Evolutionary conservation across 2,113 vertebrate genomes (phyloP).

Genomic region (Ailurus styani): DNA sequence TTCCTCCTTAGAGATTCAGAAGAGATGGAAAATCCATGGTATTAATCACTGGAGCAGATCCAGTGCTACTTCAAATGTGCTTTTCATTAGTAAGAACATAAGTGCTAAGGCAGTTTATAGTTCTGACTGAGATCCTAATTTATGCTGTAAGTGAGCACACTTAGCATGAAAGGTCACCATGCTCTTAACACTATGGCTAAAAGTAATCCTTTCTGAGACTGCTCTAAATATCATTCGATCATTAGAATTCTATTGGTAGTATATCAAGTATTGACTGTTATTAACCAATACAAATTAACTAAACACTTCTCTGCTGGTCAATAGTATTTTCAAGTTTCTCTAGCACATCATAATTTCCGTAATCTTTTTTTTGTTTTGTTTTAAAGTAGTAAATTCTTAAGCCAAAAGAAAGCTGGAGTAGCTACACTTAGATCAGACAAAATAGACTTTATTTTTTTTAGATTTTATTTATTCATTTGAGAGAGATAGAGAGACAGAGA

Average conservation of each 20-base stretch:
- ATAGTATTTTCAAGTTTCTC: neutral
- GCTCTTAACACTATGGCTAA: neutral
- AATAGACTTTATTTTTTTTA: neutral
- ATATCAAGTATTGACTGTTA: neutral
- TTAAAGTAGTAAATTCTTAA: neutral
- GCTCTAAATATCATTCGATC: neutral
- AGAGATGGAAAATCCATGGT: neutral
- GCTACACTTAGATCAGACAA: neutral
- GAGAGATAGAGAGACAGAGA: no score
- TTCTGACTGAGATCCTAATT: neutral
- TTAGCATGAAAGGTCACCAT: neutral
- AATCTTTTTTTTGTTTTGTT: neutral
- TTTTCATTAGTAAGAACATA: slow-evolving; percentile 28
- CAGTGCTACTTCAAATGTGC: neutral
- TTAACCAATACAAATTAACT: neutral
- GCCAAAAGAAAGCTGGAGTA: neutral
- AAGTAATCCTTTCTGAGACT: neutral
- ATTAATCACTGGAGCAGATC: neutral
- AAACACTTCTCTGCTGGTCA: neutral
- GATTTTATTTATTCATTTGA: no score
- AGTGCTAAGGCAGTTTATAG: neutral
- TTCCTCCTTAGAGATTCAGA: neutral
- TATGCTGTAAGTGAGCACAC: neutral
- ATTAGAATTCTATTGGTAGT: neutral
- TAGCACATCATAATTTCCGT: neutral